phyloP scores from a whole-genome alignment of 1,140 invertebrate species.

The Drosophila sproati region DNA sequence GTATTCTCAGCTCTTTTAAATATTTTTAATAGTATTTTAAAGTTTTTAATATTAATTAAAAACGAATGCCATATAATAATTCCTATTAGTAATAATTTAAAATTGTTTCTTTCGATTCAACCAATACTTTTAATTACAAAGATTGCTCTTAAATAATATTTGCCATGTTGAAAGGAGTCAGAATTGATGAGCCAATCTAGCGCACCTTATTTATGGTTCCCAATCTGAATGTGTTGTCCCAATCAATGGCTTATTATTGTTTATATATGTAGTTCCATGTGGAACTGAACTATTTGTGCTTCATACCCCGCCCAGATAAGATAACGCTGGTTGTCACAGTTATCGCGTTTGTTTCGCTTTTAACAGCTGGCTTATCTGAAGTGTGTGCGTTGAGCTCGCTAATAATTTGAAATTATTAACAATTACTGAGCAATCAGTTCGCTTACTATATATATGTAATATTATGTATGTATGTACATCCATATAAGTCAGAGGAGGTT shows the following conservation, averaged over 20 bases:
- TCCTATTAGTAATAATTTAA: neutral
- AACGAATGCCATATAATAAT: too few relatives aligned
- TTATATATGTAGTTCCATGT: conserved; percentile 1
- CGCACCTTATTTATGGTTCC: conserved; percentile 18
- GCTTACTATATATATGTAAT: conserved; percentile 36
- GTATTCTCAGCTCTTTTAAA: too few relatives aligned
- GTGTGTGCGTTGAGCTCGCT: conserved; percentile 35
- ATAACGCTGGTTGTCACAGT: conserved; percentile 27
- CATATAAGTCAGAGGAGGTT: neutral
- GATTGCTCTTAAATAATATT: conserved; percentile 18
- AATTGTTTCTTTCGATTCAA: neutral
- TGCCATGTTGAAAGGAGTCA: neutral
- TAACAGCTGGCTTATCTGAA: conserved; percentile 48
- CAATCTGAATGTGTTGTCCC: conserved; percentile 19
- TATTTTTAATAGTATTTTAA: too few relatives aligned
- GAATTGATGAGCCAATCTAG: conserved; percentile 7
- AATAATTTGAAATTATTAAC: conserved; percentile 74
- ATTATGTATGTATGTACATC: neutral
- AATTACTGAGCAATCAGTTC: conserved; percentile 66
- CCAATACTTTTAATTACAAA: conserved; percentile 18
- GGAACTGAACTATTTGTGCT: conserved; percentile 17
- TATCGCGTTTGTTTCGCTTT: conserved; percentile 41
- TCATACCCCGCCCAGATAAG: conserved; percentile 44
- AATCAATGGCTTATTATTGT: conserved; percentile 25
- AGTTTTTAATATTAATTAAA: too few relatives aligned